These are phyloP conservation scores for Clarias fuscus DNA, from an alignment of 2,797 vertebrate species.

Conservation along the genomic window DNA sequence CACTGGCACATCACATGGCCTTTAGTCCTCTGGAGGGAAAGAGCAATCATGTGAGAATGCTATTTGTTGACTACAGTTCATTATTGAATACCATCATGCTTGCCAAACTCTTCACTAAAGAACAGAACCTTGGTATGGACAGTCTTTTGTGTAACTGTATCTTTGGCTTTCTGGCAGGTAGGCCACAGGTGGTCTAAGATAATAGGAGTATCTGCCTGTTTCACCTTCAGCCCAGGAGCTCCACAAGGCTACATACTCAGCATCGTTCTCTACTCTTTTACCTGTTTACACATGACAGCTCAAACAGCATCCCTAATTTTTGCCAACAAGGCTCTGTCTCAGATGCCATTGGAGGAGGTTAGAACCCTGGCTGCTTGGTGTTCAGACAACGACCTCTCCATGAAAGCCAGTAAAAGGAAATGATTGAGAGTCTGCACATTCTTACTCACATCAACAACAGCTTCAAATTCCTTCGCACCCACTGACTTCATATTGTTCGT, in stretches of 20 bases:
- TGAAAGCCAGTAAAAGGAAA: neutral
- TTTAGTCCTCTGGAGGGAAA: neutral
- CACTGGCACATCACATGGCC: neutral
- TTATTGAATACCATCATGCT: neutral
- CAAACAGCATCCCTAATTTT: neutral
- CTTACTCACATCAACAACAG: neutral
- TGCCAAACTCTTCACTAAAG: neutral
- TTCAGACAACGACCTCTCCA: neutral
- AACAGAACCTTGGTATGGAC: neutral
- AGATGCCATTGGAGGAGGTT: neutral
- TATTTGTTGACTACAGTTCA: neutral
- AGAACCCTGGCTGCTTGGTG: neutral
- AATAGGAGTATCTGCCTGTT: no score
- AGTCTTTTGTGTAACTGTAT: neutral
- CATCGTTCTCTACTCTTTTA: neutral
- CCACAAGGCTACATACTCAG: no score
- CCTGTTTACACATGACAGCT: neutral
- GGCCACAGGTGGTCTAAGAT: neutral
- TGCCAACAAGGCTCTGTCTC: neutral
- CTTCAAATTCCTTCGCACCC: neutral
- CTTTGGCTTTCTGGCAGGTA: neutral
- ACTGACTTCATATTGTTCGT: neutral
- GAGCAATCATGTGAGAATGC: neutral
- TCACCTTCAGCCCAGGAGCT: no score
- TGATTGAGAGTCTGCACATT: neutral